Base-by-base conservation (phyloP, 2,797 vertebrate species). In the Rallus crepitans region DNA sequence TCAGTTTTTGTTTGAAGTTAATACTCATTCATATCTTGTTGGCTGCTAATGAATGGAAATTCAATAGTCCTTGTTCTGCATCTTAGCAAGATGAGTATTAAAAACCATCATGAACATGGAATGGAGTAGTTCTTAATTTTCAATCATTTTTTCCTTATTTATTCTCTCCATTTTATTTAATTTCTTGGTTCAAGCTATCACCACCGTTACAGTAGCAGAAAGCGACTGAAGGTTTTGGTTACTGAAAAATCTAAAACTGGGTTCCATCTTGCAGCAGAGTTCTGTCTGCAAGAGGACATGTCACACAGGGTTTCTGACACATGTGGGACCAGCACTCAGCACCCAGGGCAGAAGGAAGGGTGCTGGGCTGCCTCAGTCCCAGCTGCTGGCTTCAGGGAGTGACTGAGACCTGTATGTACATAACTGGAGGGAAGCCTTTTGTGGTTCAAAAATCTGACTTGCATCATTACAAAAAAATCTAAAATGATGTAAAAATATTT, bases 81-180 rank as follows among this genome's bases (percentile, higher is more conserved):
- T 97, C 96, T 97, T 93, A 97, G 97, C 90, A 95, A 97, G 93
- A 92, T 96, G 91, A 97, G 76, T 97, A 98, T 98, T 98, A 98
- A 98, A 98, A 97, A 71, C n/a, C n/a, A 24, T 96, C 72, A 88
- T 97, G 91, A 97, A 98, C 92, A 52, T 97, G 96, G 90, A 97
- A 96, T 63, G 90, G 82, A 90, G 90, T 95, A 94, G 77, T 93
- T 98, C 96, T 94, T 94, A 94, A 73, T 91, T 96, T 95, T 81
- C 25, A 65, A 12, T 91, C 27, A n/a, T 86, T 93, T 96, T 94
- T 94, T 79, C 37, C 27, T 69, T 92, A 92, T 87, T 94, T 96
- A 71, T 96, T 87, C 91, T 87, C 69, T 95, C 77, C 39, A 60
- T 88, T 96, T 92, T 84, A 80, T 90, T 96, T 94, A 71, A 77